A percentile compares a stretch with the other conserved stretches of the same genome.
Evolutionary conservation across 2,888 invertebrate genomes (phyloP).

Genomic region (Eristalis pertinax): DNA sequence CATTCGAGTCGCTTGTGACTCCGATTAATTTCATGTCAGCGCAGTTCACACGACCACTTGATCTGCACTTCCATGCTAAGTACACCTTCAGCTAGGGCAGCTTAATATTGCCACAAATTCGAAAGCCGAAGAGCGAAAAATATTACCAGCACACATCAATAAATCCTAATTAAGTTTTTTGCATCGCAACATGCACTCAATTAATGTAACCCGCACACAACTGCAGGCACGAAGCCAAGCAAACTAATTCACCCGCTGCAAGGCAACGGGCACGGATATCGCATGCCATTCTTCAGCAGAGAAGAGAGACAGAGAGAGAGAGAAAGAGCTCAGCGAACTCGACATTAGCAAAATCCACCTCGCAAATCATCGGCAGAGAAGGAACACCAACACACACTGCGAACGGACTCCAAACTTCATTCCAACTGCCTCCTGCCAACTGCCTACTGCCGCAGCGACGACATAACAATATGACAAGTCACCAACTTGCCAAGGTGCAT

Average conservation of each 20-base stretch:
- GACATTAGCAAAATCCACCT: conserved; percentile 55
- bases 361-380: conserved; percentile 47
- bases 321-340: conserved; percentile 15
- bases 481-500: conserved; percentile 66
- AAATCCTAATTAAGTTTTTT: conserved; percentile 60
- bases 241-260: conserved; percentile 29
- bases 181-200: conserved; percentile 50
- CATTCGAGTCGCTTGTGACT: not conserved
- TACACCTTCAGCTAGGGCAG: not conserved
- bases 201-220: conserved; percentile 50
- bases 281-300: conserved; percentile 29
- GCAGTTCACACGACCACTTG: not conserved
- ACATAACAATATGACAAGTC: conserved; percentile 70
- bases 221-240: conserved; percentile 1
- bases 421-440: conserved; percentile 10
- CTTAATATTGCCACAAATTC: conserved; percentile 15
- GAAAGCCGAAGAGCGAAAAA: not conserved
- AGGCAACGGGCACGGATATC: conserved; percentile 25
- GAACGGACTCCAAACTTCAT: conserved; percentile 33
- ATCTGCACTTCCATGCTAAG: not conserved
- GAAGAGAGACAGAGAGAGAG: not conserved
- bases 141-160: conserved; percentile 18
- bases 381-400: conserved; percentile 18
- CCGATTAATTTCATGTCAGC: not conserved
- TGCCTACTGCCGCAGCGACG: conserved; percentile 33